Evolutionary conservation across 2,797 vertebrate genomes (phyloP), one percentile per base, ranked within the genome.

Genomic region (Euphonia xanthogaster): DNA sequence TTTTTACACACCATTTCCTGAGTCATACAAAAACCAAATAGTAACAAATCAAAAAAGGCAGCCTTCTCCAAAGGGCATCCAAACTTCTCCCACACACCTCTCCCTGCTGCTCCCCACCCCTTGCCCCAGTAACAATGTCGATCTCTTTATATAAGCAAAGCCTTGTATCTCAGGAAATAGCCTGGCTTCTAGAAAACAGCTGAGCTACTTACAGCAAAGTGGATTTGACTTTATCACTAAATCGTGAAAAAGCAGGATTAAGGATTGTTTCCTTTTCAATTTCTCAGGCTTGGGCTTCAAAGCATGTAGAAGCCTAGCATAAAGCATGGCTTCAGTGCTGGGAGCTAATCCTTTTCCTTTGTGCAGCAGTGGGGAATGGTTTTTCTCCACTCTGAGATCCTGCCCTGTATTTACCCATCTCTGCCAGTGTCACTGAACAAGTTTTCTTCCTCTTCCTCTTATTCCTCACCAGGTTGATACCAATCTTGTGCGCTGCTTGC

Each of bases 211-310:
- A 94, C 53, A 82, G 83, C 37, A 88, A 96, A 97, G 94, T 97
- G 92, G 96, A 94, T 97, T 96, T 92, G 67, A 80, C 75, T 94
- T 95, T 96, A 97, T 97, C 95, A 55, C 68, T 89, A 91, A 97
- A 95, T 96, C 67, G 0, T 87, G 88, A 92, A 95, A 96, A 96
- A 93, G 76, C 37, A 67, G 91, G 96, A 96, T 97, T 96, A 96
- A 76, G 80, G 74, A 90, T 85, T 94, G 92, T 95, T 95, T 94
- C 79, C 83, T 94, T 93, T 97, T 92, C 86, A 91, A 86, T 95
- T 95, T 94, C 77, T 93, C 82, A 53, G 79, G 66, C 90, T 95
- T 92, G 60, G 60, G 79, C 86, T 93, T 97, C 93, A 95, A 93
- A 95, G 93, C 68, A 14, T 75, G 54, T 33, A 27, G 92, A 78